Evolutionary conservation across 2,113 vertebrate genomes (phyloP).

Genomic region (Pleuronectes platessa): DNA sequence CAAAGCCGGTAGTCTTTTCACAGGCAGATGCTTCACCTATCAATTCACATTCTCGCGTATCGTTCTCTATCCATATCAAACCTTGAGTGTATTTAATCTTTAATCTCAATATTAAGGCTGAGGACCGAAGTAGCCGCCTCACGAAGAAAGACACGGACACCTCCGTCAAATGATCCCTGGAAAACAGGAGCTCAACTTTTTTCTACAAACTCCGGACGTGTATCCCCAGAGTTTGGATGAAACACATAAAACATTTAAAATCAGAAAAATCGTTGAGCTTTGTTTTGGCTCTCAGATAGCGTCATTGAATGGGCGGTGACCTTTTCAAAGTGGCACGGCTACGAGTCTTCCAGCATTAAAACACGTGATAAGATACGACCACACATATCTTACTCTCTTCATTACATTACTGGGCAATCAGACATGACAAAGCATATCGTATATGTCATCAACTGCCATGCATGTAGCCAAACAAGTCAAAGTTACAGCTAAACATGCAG

Average conservation of each 20-base stretch:
- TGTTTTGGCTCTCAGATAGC: slow-evolving; percentile 26
- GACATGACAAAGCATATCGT: slow-evolving; percentile 34
- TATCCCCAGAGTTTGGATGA: slow-evolving; percentile 69
- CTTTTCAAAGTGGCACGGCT: slow-evolving; percentile 63
- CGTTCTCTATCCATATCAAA: neutral
- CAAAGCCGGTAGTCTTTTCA: slow-evolving; percentile 78
- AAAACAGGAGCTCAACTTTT: slow-evolving; percentile 70
- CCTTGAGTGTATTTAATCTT: neutral
- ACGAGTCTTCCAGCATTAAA: slow-evolving; percentile 45
- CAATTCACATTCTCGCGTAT: slow-evolving; percentile 24
- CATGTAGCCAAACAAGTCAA: slow-evolving; percentile 30
- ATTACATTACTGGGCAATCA: slow-evolving; percentile 1
- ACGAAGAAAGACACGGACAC: slow-evolving; percentile 47
- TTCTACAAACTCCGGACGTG: slow-evolving; percentile 65
- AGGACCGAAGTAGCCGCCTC: slow-evolving; percentile 55
- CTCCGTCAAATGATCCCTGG: slow-evolving; percentile 1
- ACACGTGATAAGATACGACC: slow-evolving; percentile 25
- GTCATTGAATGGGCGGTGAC: neutral
- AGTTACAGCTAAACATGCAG: slow-evolving; percentile 55
- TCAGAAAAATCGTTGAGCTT: slow-evolving; percentile 69
- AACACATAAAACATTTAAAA: slow-evolving; percentile 50
- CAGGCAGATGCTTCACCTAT: slow-evolving; percentile 69
- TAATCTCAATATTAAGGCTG: slow-evolving; percentile 9
- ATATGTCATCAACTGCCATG: slow-evolving; percentile 39
- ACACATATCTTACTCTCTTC: slow-evolving; percentile 20